These are phyloP conservation scores for Diadegma fenestrale DNA, from an alignment of 2,888 invertebrate species.

Conservation along the genomic window DNA sequence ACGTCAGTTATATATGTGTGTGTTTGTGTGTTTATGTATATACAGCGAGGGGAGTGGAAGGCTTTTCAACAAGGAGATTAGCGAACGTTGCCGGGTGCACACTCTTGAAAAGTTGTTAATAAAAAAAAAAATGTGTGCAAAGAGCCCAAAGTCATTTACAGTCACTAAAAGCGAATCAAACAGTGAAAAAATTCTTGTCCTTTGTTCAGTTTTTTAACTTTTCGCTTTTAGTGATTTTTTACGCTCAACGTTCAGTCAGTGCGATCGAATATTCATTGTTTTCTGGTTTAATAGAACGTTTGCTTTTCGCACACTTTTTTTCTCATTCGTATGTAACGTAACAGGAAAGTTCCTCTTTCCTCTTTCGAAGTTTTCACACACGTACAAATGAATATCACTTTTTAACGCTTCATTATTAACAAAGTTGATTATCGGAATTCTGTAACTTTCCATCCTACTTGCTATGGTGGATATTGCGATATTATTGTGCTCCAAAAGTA, in stretches of 20 bases:
- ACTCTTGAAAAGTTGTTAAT: background rate
- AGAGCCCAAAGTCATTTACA: background rate
- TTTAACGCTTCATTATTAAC: background rate
- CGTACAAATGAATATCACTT: background rate
- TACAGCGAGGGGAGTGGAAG: background rate
- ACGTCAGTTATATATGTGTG: constrained; percentile 20
- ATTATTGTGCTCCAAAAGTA: background rate
- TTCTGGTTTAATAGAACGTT: background rate
- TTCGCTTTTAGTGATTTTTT: background rate
- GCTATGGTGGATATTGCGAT: background rate
- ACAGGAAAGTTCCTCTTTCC: background rate
- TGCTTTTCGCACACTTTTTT: background rate
- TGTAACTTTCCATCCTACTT: background rate
- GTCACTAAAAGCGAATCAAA: background rate
- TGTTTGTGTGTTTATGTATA: constrained; percentile 1
- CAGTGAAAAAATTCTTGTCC: background rate
- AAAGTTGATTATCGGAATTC: background rate
- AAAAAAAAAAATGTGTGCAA: background rate
- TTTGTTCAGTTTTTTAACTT: background rate
- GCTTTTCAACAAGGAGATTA: background rate
- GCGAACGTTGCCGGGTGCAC: background rate
- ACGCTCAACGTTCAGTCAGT: no score
- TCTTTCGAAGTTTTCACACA: background rate
- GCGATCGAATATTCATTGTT: no score
- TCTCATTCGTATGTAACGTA: background rate